These are phyloP conservation scores for Cinclus cinclus DNA, from an alignment of 2,113 vertebrate genomes.

Conservation along the genomic window DNA sequence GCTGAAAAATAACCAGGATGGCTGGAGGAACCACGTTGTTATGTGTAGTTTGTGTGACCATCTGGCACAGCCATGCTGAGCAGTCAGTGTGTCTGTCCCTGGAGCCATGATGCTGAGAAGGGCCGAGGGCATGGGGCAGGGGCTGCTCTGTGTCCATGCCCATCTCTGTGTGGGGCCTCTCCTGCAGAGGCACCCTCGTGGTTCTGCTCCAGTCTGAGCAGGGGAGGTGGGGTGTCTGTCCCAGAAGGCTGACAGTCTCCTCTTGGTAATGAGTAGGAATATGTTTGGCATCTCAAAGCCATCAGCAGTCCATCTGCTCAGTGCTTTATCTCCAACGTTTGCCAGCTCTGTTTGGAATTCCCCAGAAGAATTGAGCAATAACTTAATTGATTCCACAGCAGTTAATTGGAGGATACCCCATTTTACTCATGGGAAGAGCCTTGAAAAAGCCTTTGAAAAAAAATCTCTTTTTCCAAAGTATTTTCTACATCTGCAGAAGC, in stretches of 20 bases:
- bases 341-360: slow-evolving; percentile 51
- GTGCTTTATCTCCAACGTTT: slow-evolving; percentile 28
- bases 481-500: not conserved
- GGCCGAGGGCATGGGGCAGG: fast-evolving
- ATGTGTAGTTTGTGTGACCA: not conserved
- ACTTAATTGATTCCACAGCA: slow-evolving; percentile 57
- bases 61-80: not conserved
- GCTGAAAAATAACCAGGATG: not conserved
- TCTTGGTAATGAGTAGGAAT: not conserved
- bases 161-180: fast-evolving
- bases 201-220: not conserved
- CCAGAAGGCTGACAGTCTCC: not conserved
- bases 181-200: fast-evolving
- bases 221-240: not conserved
- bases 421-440: slow-evolving; percentile 9
- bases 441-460: slow-evolving; percentile 43
- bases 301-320: slow-evolving; percentile 47
- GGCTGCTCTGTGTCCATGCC: fast-evolving
- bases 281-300: not conserved
- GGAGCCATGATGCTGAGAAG: fast-evolving
- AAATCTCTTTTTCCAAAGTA: slow-evolving; percentile 32
- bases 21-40: not conserved
- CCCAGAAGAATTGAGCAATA: slow-evolving; percentile 58
- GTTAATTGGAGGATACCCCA: slow-evolving; percentile 63
- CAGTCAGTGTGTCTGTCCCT: not conserved